Conservation (phyloP, 2,113 vertebrate species). For the Prunella fulvescens region DNA sequence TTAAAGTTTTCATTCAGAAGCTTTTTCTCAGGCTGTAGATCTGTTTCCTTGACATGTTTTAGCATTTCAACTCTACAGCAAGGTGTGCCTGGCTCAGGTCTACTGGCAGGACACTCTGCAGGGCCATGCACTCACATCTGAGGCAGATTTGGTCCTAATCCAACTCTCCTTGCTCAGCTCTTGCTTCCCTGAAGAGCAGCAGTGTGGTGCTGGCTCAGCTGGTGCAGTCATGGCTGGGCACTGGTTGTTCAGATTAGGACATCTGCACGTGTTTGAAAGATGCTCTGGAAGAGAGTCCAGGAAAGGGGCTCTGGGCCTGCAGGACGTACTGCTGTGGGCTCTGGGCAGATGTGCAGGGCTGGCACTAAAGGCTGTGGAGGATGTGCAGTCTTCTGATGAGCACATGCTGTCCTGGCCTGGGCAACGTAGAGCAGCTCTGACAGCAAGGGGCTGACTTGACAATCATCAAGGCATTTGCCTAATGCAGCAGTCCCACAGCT, state of each 20-base stretch:
- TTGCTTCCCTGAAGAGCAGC: not conserved
- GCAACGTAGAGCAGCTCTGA: not conserved
- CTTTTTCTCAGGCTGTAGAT: not conserved
- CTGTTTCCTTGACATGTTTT: not conserved
- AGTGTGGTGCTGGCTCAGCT: not conserved
- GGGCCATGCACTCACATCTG: not conserved
- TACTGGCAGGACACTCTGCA: not conserved
- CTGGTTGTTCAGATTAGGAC: not conserved
- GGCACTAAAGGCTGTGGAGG: not conserved
- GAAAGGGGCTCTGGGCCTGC: not conserved
- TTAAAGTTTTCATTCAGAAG: not conserved
- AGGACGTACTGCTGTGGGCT: not conserved
- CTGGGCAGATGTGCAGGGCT: not conserved
- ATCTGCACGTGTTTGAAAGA: not conserved
- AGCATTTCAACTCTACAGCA: not conserved
- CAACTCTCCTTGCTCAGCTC: rapidly evolving
- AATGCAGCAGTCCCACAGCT: conserved; percentile 6
- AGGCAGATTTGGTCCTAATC: not conserved
- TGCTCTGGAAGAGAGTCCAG: not conserved
- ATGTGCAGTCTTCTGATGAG: not conserved
- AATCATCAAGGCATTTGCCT: not conserved
- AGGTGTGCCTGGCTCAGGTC: not conserved
- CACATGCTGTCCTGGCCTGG: not conserved
- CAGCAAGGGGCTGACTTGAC: not conserved
- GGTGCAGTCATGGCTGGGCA: rapidly evolving